These are phyloP conservation scores for Andrena cerasifolii DNA, from an alignment of 1,140 invertebrate genomes.

Conservation along the genomic window DNA sequence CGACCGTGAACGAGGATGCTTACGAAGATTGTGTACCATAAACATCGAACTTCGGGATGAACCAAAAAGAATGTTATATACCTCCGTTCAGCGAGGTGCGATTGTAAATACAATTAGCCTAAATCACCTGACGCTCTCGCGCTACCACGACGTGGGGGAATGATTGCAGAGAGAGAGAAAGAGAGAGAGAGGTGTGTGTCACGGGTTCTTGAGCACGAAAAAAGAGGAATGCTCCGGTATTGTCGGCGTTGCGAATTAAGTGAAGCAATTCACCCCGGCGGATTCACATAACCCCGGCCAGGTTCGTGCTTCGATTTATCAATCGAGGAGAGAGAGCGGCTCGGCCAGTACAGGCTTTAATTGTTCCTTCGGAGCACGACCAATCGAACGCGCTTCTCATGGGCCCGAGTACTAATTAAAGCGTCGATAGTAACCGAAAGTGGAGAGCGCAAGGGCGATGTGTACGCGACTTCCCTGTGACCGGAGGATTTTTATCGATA, in stretches of 20 bases:
- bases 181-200: background rate
- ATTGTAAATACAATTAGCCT: conserved; percentile 35
- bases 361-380: conserved; percentile 33
- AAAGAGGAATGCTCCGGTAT: background rate
- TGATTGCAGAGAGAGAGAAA: background rate
- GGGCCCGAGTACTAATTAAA: conserved; percentile 17
- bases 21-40: no score
- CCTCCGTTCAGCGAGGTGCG: conserved; percentile 19
- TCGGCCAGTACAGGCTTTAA: background rate
- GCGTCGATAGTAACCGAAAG: background rate
- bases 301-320: conserved; percentile 69
- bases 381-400: conserved; percentile 5
- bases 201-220: background rate
- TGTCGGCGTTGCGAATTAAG: background rate
- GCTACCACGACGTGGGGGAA: no score
- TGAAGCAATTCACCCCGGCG: background rate
- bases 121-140: background rate
- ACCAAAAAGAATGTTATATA: conserved; percentile 37
- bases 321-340: conserved; percentile 17
- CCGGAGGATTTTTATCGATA: background rate
- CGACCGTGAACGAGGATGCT: no score
- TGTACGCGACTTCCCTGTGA: background rate
- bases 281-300: conserved; percentile 30
- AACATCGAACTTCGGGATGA: background rate
- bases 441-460: background rate